Percentiles rank a stretch among this genome's conserved stretches.
Evolutionary conservation across 2,888 invertebrate species (phyloP).

Genomic region (Hipparchia sbordonii): DNA sequence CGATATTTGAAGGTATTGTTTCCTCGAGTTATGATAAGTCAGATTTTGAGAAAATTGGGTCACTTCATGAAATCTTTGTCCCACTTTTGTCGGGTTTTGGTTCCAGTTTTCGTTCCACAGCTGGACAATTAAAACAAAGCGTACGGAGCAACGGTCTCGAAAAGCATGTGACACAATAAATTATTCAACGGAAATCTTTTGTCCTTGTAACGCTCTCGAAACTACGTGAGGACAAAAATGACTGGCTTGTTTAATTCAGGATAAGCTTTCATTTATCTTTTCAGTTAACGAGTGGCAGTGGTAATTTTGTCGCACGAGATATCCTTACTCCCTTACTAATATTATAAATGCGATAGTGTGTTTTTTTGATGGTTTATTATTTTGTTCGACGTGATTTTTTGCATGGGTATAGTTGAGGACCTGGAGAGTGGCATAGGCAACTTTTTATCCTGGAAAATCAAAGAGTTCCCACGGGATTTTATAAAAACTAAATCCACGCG

Average conservation of each 20-base stretch:
- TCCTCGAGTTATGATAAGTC: background rate
- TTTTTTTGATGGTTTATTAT: too few relatives aligned
- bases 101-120: slow-evolving; percentile 5
- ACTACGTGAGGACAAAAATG: slow-evolving; percentile 9
- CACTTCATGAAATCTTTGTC: background rate
- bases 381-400: too few relatives aligned
- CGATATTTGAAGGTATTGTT: too few relatives aligned
- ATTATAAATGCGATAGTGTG: too few relatives aligned
- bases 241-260: background rate
- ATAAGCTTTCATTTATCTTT: background rate
- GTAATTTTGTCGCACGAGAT: too few relatives aligned
- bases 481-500: too few relatives aligned
- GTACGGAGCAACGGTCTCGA: background rate
- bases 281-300: too few relatives aligned
- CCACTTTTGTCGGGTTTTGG: background rate
- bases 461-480: too few relatives aligned
- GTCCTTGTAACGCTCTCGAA: slow-evolving; percentile 21
- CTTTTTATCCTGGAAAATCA: too few relatives aligned
- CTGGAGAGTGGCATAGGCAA: too few relatives aligned
- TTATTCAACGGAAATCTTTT: slow-evolving; percentile 7
- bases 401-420: too few relatives aligned
- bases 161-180: slow-evolving; percentile 9
- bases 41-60: background rate
- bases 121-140: background rate
- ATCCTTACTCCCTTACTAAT: too few relatives aligned